These are phyloP conservation scores for Polydrusus pterygomalis DNA, from an alignment of 2,888 invertebrate genomes.

Conservation along the genomic window DNA sequence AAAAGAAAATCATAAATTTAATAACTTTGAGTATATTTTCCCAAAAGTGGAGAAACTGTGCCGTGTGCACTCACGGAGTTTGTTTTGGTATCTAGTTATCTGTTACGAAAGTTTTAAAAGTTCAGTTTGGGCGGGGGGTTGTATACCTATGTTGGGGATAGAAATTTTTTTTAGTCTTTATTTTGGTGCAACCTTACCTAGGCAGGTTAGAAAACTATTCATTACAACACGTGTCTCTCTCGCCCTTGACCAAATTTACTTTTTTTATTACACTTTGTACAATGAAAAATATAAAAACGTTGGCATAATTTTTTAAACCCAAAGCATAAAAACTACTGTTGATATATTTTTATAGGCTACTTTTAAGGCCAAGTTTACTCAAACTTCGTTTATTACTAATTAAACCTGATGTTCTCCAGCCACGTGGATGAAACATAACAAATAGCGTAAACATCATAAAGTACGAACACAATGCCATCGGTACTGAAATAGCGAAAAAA, in stretches of 20 bases:
- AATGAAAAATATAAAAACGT: not conserved
- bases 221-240: not conserved
- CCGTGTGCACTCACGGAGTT: no score
- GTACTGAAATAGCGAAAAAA: not conserved
- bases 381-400: conserved; percentile 2
- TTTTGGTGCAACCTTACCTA: no score
- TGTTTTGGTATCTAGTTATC: no score
- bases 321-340: not conserved
- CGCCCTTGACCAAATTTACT: no score
- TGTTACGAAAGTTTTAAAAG: no score
- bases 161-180: not conserved
- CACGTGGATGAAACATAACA: not conserved
- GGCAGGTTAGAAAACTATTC: not conserved
- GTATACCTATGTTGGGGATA: no score
- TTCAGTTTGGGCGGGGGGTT: no score
- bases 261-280: no score
- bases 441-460: not conserved
- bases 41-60: no score
- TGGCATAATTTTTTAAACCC: conserved; percentile 2
- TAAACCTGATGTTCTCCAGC: not conserved
- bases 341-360: not conserved
- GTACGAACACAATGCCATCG: not conserved
- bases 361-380: conserved; percentile 8
- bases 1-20: no score
- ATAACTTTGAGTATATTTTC: no score